phyloP scores from a whole-genome alignment of 2,113 vertebrate species.

The Aviceda subcristata region DNA sequence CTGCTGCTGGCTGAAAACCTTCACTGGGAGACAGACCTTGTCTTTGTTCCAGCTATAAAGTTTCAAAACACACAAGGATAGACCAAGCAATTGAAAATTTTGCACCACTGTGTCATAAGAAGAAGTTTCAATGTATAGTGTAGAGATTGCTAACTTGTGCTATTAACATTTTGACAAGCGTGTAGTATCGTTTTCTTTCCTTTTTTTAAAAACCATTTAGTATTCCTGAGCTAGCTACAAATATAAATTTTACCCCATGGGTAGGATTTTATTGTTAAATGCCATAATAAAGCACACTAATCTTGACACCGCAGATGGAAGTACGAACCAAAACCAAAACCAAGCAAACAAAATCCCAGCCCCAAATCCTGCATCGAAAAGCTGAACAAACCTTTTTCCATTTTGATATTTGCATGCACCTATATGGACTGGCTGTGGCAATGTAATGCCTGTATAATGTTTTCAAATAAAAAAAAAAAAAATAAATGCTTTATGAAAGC shows the following conservation, averaged over 20 bases:
- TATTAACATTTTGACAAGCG: constrained; percentile 82
- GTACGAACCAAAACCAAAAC: constrained; percentile 71
- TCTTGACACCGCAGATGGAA: constrained; percentile 69
- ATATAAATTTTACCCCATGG: constrained; percentile 84
- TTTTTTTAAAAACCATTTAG: constrained; percentile 66
- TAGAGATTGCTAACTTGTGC: constrained; percentile 84
- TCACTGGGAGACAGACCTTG: constrained; percentile 33
- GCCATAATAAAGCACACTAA: constrained; percentile 80
- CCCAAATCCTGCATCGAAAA: constrained; percentile 59
- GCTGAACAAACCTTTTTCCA: constrained; percentile 69
- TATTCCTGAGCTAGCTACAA: constrained; percentile 76
- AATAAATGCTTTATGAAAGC: constrained; percentile 83
- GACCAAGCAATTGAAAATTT: constrained; percentile 68
- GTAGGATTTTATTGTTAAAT: constrained; percentile 81
- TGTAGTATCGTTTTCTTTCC: constrained; percentile 74
- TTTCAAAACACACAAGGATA: constrained; percentile 17
- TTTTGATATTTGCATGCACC: constrained; percentile 88
- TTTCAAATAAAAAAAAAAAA: constrained; percentile 79
- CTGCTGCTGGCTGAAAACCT: constrained; percentile 8
- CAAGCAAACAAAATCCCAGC: constrained; percentile 55
- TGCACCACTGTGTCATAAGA: constrained; percentile 75
- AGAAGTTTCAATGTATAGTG: constrained; percentile 78
- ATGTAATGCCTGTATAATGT: constrained; percentile 87
- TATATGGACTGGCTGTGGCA: constrained; percentile 85
- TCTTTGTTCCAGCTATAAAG: constrained; percentile 46